A percentile compares a stretch with the other conserved stretches of the same genome.
These are phyloP conservation scores for Epinephelus fuscoguttatus DNA, from an alignment of 2,113 vertebrate species.

Conservation along the genomic window DNA sequence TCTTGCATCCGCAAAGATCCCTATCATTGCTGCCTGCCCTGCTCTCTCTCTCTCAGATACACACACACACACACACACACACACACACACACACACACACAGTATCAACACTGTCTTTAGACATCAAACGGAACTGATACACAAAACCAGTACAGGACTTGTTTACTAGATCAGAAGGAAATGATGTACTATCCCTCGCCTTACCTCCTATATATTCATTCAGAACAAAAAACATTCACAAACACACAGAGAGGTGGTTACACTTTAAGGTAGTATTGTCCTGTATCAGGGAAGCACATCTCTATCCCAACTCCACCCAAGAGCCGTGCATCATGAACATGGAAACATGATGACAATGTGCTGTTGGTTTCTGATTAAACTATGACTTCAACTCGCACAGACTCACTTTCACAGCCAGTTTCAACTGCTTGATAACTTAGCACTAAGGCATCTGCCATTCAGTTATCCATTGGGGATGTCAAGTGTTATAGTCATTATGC, in stretches of 20 bases:
- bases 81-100: slow-evolving; percentile 33
- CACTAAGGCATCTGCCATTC: not conserved
- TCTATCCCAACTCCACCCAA: slow-evolving; percentile 31
- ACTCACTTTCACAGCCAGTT: slow-evolving; percentile 9
- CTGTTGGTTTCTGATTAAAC: slow-evolving; percentile 28
- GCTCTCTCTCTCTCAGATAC: slow-evolving; percentile 18
- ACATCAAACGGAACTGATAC: slow-evolving; percentile 71
- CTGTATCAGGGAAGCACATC: slow-evolving; percentile 46
- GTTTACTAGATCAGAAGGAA: slow-evolving; percentile 74
- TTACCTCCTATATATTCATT: slow-evolving; percentile 38
- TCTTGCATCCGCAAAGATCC: slow-evolving; percentile 79
- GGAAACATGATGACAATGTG: slow-evolving; percentile 24
- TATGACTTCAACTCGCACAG: not conserved
- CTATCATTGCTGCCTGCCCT: slow-evolving; percentile 69
- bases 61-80: slow-evolving; percentile 9
- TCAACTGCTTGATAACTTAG: slow-evolving; percentile 10
- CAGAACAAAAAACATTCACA: slow-evolving; percentile 36
- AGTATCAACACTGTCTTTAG: slow-evolving; percentile 60
- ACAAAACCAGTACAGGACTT: slow-evolving; percentile 67
- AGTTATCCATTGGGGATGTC: not conserved
- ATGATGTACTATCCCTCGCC: slow-evolving; percentile 47
- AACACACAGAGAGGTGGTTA: slow-evolving; percentile 14
- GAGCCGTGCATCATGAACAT: slow-evolving; percentile 29
- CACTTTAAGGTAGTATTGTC: slow-evolving; percentile 19
- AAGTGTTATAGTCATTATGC: not conserved